Evolutionary conservation across 2,113 vertebrate species (phyloP).

Genomic region (Platysternon megacephalum): DNA sequence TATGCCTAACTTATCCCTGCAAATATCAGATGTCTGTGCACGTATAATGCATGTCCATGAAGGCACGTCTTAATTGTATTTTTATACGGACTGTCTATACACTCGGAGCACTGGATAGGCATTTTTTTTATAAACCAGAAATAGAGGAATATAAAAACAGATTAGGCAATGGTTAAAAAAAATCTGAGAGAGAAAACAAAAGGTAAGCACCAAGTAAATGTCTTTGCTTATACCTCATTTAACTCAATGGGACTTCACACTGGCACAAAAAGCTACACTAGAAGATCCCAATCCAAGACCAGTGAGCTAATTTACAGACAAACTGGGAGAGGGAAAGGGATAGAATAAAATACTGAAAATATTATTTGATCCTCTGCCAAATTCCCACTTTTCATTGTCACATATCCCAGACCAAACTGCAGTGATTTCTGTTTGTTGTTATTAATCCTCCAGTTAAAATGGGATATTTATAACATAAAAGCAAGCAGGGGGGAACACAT

Average conservation of each 20-base stretch:
- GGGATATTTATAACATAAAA: not conserved
- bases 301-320: not conserved
- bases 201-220: not conserved
- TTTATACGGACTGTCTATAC: not conserved
- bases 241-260: not conserved
- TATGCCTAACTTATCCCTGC: not conserved
- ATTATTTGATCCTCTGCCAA: not conserved
- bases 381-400: not conserved
- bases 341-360: not conserved
- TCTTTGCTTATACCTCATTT: not conserved
- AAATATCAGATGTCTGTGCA: not conserved
- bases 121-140: not conserved
- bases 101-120: not conserved
- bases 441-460: not conserved
- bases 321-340: not conserved
- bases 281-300: not conserved
- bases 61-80: not conserved
- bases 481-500: not conserved
- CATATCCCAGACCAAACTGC: not conserved
- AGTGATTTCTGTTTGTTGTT: not conserved
- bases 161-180: not conserved
- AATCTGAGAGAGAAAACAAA: not conserved
- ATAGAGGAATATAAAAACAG: not conserved
- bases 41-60: not conserved
- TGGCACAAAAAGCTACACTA: not conserved